These are phyloP conservation scores for Pachymerium ferrugineum DNA, from an alignment of 2,888 invertebrate species.

Conservation along the genomic window DNA sequence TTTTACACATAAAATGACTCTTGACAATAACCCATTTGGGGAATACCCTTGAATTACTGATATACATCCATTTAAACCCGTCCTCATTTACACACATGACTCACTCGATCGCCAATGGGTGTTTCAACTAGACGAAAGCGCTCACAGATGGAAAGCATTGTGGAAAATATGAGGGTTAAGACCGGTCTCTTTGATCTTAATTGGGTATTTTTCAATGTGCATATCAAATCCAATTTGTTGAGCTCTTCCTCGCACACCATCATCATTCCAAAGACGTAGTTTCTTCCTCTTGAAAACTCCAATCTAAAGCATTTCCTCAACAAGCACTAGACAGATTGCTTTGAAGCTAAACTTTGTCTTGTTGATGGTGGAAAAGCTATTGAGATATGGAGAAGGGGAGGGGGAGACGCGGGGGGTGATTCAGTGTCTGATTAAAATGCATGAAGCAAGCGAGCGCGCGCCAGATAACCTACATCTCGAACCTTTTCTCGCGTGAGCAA, in stretches of 20 bases:
- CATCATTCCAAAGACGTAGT: background rate
- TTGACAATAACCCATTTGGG: too few relatives aligned
- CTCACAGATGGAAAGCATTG: conserved; percentile 14
- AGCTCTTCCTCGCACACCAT: background rate
- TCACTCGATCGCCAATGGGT: conserved; percentile 12
- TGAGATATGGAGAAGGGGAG: conserved; percentile 18
- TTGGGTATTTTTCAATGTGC: conserved; percentile 5
- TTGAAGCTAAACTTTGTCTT: conserved; percentile 19
- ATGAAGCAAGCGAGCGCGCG: conserved; percentile 27
- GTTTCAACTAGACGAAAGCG: background rate
- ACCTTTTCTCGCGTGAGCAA: conserved; percentile 27
- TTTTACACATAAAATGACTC: too few relatives aligned
- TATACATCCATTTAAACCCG: too few relatives aligned
- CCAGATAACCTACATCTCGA: conserved; percentile 27
- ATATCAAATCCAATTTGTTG: conserved; percentile 19
- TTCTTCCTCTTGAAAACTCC: conserved; percentile 11
- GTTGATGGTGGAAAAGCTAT: conserved; percentile 25
- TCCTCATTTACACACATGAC: conserved; percentile 20
- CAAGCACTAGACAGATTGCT: conserved; percentile 25
- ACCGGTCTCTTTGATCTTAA: conserved; percentile 9
- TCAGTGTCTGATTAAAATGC: conserved; percentile 27
- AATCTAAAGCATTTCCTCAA: conserved; percentile 18
- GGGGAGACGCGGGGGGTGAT: conserved; percentile 9
- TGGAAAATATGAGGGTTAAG: background rate
- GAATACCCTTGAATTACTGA: too few relatives aligned